Evolutionary conservation across 64 coral and sea anemone genomes (phyloP), one percentile per base, ranked within the genome.

Genomic region (Dendronephthya gigantea): DNA sequence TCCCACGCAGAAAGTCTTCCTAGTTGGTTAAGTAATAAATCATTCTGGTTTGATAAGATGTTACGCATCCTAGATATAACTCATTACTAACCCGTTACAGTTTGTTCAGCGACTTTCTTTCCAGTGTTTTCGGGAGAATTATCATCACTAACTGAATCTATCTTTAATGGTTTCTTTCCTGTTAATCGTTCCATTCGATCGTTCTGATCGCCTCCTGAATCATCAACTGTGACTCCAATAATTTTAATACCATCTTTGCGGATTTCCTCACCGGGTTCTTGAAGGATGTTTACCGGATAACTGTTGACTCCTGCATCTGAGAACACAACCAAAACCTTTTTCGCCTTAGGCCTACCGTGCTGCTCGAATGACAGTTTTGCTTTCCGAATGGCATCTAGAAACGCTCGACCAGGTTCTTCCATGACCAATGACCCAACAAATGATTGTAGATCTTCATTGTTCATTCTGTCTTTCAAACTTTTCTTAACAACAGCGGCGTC

Each of bases 401-500:
- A 79, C 15, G 72, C 72, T 17, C 17, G 16, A 29, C 72, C 72
- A 33, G 72, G 72, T 79, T 79, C 72, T 79, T 79, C 19, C 28
- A 19, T 28, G 29, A 34, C 32, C 17, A 39, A 36, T 9, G 36
- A 34, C 36, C 72, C 32, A 15, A 79, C 32, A 34, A 79, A 39
- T 39, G 30, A 36, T 34, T 79, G 19, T 10, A 79, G 17, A 79
- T 79, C 2, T 34, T 79, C 22, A 16, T 34, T 34, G 15, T 79
- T 35, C 72, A 79, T 79, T 35, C 29, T 34, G 9, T 79, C 72
- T 79, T 79, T 35, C 30, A 79, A 29, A 79, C 72, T 79, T 79
- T 79, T 79, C 32, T 6, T 39, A 1, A 79, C 72, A 13, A 34
- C 19, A 12, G 72, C 32, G 15, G 1, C 1, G 16, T 79, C 37